Conservation (phyloP, 2,113 vertebrate genomes). For the Lophotis ruficrista region DNA sequence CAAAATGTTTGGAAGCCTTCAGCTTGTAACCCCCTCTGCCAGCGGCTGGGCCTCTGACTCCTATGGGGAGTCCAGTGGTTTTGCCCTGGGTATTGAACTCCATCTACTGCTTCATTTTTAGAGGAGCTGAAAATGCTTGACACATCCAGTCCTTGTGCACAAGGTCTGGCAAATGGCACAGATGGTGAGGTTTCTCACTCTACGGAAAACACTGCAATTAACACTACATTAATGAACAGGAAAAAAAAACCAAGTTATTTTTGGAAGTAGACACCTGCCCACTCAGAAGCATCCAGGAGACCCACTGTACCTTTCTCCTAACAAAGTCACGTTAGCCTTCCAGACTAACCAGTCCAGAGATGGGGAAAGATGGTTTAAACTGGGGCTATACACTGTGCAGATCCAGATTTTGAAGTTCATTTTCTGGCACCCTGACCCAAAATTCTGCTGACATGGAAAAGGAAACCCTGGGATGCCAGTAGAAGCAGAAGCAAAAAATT, state of each 20-base stretch:
- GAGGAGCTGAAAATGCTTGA: neutral
- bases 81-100: neutral
- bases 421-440: slow-evolving; percentile 4
- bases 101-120: neutral
- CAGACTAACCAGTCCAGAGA: neutral
- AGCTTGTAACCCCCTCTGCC: neutral
- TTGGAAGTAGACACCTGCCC: neutral
- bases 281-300: neutral
- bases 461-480: neutral
- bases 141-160: neutral
- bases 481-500: slow-evolving; percentile 51
- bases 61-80: neutral
- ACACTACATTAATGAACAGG: slow-evolving; percentile 32
- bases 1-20: neutral
- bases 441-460: neutral
- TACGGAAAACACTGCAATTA: slow-evolving; percentile 34
- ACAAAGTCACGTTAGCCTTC: neutral
- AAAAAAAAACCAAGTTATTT: slow-evolving; percentile 7
- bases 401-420: neutral
- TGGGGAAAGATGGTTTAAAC: neutral
- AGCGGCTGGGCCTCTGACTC: neutral
- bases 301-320: neutral
- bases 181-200: slow-evolving; percentile 16
- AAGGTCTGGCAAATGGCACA: neutral
- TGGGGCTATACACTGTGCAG: neutral